A percentile compares a stretch with the other conserved stretches of the same genome.
These are phyloP conservation scores for Gobionotothen gibberifrons DNA, from an alignment of 2,797 vertebrate genomes.

Conservation along the genomic window DNA sequence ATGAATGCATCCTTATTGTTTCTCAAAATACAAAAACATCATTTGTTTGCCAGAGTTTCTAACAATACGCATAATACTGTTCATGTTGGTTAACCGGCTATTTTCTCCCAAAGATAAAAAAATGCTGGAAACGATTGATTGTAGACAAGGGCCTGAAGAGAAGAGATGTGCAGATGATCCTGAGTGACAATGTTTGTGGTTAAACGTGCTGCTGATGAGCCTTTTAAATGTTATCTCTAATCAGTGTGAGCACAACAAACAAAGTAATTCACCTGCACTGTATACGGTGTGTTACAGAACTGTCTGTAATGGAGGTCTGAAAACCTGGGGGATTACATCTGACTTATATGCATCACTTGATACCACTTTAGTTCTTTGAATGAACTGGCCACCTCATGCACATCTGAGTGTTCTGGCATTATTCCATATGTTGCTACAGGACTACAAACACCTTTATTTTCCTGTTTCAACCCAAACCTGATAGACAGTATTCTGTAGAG, in stretches of 20 bases:
- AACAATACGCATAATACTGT: not conserved
- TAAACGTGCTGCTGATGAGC: not conserved
- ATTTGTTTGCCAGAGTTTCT: slow-evolving; percentile 2
- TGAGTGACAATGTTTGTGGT: not conserved
- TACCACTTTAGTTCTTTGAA: not conserved
- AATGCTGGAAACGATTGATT: no score
- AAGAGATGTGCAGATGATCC: not conserved
- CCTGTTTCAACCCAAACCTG: slow-evolving; percentile 7
- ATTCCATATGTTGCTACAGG: not conserved
- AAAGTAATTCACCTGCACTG: not conserved
- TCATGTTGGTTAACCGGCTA: not conserved
- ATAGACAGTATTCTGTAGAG: slow-evolving; percentile 2
- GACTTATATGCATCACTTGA: not conserved
- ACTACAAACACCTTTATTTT: slow-evolving; percentile 29
- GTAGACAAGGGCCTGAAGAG: not conserved
- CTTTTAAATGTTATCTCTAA: not conserved
- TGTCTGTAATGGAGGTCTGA: not conserved
- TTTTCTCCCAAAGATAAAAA: not conserved
- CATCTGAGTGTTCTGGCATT: not conserved
- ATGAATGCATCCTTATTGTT: slow-evolving; percentile 1
- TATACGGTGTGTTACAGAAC: not conserved
- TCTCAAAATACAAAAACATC: slow-evolving; percentile 7
- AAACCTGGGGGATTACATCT: not conserved
- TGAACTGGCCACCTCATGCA: not conserved
- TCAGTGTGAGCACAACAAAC: not conserved